Evolutionary conservation across 2,113 vertebrate species (phyloP).

Genomic region (Pitta sordida): DNA sequence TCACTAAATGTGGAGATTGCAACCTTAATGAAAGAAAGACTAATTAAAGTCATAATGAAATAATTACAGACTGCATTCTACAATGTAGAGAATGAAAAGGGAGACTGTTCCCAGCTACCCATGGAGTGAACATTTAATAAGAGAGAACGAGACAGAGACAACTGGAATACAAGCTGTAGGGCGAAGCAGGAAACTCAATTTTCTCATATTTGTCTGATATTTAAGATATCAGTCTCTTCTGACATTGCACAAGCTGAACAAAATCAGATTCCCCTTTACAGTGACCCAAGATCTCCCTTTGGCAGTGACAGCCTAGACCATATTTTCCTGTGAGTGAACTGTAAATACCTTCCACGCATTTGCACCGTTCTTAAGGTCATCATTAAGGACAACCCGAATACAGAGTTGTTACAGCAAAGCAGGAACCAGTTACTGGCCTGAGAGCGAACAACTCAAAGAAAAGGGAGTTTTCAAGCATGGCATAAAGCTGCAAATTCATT

Average conservation of each 20-base stretch:
- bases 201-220: slow-evolving; percentile 32
- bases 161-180: background rate
- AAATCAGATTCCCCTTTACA: slow-evolving; percentile 19
- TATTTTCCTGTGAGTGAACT: background rate
- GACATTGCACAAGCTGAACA: background rate
- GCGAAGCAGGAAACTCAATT: background rate
- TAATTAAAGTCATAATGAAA: slow-evolving; percentile 9
- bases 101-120: background rate
- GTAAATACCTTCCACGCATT: background rate
- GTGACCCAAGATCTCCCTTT: background rate
- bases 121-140: background rate
- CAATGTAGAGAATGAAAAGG: background rate
- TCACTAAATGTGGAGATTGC: background rate
- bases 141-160: background rate
- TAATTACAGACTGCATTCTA: background rate
- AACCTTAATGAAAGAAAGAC: background rate
- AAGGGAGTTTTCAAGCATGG: background rate
- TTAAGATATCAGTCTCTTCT: slow-evolving; percentile 9
- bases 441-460: background rate
- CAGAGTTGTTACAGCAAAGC: background rate
- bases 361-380: background rate
- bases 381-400: background rate
- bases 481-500: background rate
- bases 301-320: background rate
- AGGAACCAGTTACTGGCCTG: background rate